Percentiles rank a stretch among this genome's conserved stretches.
Evolutionary conservation across 2,113 vertebrate genomes (phyloP).

Genomic region (Synchiropus splendidus): DNA sequence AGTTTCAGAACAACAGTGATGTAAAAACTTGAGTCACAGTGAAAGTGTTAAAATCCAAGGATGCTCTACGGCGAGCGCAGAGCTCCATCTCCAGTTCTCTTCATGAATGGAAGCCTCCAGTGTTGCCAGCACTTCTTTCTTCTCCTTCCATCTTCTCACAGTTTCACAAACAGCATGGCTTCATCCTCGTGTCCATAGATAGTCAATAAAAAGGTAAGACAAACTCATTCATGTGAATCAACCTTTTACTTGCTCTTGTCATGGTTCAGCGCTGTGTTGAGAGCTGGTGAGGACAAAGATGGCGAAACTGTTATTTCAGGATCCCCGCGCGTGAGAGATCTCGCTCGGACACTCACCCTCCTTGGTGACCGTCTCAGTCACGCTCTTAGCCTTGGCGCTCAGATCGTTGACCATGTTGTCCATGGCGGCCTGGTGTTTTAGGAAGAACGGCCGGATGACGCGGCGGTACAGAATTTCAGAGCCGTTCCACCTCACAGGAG

Average conservation of each 20-base stretch:
- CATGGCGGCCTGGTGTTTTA: constrained; percentile 75
- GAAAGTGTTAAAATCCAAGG: background rate
- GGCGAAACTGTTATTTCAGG: background rate
- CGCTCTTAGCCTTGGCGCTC: constrained; percentile 61
- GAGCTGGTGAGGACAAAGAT: constrained; percentile 32
- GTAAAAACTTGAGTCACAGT: constrained; percentile 13
- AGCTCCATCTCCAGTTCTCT: background rate
- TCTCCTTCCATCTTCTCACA: constrained; percentile 4
- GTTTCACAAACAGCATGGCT: background rate
- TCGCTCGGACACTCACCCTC: constrained; percentile 67
- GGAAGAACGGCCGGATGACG: constrained; percentile 78
- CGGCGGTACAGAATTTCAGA: constrained; percentile 77
- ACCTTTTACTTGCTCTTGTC: constrained; percentile 52
- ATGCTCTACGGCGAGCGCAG: constrained; percentile 3
- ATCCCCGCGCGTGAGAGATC: background rate
- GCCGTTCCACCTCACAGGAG: constrained; percentile 85
- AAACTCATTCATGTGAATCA: constrained; percentile 17
- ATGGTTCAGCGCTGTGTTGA: constrained; percentile 41
- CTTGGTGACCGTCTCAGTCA: constrained; percentile 60
- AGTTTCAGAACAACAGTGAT: constrained; percentile 4
- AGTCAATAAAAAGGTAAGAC: constrained; percentile 1
- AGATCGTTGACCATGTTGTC: constrained; percentile 73
- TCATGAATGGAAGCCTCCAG: constrained; percentile 3
- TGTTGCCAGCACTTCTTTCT: constrained; percentile 5
- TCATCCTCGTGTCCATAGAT: constrained; percentile 1